Evolutionary conservation across 2,888 invertebrate species (phyloP).

Genomic region (Spialia ferax): DNA sequence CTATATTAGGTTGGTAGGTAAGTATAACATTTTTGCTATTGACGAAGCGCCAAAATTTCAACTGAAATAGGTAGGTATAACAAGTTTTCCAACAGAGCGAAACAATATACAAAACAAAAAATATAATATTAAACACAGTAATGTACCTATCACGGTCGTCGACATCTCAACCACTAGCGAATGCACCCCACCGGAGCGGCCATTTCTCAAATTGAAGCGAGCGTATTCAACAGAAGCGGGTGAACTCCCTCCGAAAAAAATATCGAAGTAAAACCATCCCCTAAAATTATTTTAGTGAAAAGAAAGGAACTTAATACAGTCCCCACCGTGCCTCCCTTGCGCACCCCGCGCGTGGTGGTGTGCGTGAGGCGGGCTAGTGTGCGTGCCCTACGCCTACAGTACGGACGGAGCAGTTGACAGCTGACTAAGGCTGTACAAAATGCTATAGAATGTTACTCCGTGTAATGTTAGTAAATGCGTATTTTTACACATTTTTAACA

Average conservation of each 20-base stretch:
- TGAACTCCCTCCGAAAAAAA: conserved; percentile 76
- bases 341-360: conserved; percentile 70
- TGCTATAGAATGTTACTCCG: background rate
- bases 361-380: conserved; percentile 57
- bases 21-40: too few species aligned
- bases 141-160: conserved; percentile 55
- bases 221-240: conserved; percentile 73
- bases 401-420: conserved; percentile 73
- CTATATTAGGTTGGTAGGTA: too few species aligned
- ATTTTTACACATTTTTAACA: background rate
- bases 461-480: background rate
- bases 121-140: conserved; percentile 26
- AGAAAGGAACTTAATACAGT: conserved; percentile 87
- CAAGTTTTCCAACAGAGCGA: background rate
- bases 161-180: conserved; percentile 70
- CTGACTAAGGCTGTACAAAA: conserved; percentile 59
- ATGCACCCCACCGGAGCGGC: conserved; percentile 60
- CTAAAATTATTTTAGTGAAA: conserved; percentile 87
- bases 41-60: too few species aligned
- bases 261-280: conserved; percentile 85
- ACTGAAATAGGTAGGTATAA: too few species aligned
- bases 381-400: conserved; percentile 75
- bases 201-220: conserved; percentile 78
- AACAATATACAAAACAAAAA: background rate
- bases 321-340: conserved; percentile 79